Evolutionary conservation across 2,888 invertebrate species (phyloP).

Genomic region (Pandemis heparana): DNA sequence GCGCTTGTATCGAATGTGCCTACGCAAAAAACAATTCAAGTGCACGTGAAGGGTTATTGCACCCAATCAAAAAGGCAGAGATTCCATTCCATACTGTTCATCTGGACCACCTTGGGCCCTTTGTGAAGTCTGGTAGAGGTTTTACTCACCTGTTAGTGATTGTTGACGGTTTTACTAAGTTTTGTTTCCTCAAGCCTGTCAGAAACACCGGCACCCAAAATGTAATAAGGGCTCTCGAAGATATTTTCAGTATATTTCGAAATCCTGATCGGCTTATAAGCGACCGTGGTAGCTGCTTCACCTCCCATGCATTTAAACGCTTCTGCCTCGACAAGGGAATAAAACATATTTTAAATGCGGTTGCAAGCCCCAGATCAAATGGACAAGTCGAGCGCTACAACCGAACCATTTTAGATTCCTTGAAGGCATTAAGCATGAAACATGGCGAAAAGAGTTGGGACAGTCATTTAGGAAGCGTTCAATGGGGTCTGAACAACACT

Average conservation of each 20-base stretch:
- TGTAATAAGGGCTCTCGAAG: neutral
- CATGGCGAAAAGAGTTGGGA: conserved; percentile 10
- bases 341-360: neutral
- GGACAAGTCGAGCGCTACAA: conserved; percentile 2
- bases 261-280: neutral
- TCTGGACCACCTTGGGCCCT: no score
- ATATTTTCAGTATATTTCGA: neutral
- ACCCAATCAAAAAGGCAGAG: neutral
- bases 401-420: neutral
- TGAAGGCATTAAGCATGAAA: neutral
- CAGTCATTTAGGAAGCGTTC: neutral
- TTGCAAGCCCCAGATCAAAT: neutral
- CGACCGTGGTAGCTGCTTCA: neutral
- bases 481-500: conserved; percentile 9
- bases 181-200: no score
- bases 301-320: neutral
- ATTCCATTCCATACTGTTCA: neutral
- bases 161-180: no score
- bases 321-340: neutral
- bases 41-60: neutral
- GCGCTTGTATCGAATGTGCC: neutral
- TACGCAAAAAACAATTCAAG: neutral
- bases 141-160: no score
- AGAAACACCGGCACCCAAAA: neutral
- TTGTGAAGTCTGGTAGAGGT: no score